phyloP scores from a whole-genome alignment of 2,113 vertebrate genomes.

The Variabilichromis moorii region DNA sequence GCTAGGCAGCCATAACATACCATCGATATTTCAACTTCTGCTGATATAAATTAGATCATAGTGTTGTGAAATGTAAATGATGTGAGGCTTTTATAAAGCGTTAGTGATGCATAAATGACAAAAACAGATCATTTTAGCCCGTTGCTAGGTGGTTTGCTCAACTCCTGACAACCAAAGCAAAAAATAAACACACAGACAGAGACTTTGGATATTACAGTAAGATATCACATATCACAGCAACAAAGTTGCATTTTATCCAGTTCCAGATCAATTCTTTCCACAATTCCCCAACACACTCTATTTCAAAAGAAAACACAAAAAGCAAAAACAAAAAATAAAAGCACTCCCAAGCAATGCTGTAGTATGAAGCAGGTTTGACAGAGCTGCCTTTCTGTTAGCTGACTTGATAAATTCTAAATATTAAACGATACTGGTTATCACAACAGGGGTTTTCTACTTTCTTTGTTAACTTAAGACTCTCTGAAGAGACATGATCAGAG shows the following conservation, averaged over 20 bases:
- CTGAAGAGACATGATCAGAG: background rate
- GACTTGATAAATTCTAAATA: background rate
- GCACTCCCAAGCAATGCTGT: background rate
- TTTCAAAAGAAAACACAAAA: background rate
- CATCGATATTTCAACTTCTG: background rate
- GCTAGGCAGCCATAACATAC: background rate
- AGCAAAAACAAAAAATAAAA: background rate
- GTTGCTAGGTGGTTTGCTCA: background rate
- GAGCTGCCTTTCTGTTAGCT: background rate
- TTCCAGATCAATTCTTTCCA: background rate
- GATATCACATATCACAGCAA: background rate
- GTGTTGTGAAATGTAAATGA: background rate
- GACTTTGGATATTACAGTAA: background rate
- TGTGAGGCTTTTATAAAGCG: background rate
- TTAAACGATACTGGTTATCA: background rate
- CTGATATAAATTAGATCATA: background rate
- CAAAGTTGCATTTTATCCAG: background rate
- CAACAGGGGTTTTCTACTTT: background rate
- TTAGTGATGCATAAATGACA: background rate
- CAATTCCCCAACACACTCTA: background rate
- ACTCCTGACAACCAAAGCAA: background rate
- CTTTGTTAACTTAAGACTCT: background rate
- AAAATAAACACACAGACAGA: background rate
- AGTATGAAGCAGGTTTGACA: background rate
- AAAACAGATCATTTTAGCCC: background rate